Evolutionary conservation across 2,888 invertebrate genomes (phyloP).

Genomic region (Blastobasis adustella): DNA sequence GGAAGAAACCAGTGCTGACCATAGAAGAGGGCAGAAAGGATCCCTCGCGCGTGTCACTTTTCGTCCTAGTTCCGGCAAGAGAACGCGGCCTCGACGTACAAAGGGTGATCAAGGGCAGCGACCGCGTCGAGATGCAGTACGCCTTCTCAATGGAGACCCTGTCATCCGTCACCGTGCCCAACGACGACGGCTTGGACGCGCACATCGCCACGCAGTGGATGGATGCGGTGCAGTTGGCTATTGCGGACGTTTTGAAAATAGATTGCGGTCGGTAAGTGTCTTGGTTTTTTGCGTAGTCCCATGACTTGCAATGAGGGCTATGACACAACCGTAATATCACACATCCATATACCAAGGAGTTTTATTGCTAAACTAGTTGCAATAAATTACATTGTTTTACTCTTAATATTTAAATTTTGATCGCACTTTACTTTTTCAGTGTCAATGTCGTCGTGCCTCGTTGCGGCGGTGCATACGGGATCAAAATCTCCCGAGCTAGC

Average conservation of each 20-base stretch:
- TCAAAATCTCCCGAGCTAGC: conserved; percentile 78
- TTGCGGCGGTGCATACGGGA: conserved; percentile 79
- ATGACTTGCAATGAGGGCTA: too few relatives aligned
- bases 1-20: conserved; percentile 17
- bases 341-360: too few relatives aligned
- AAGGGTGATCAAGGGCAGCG: conserved; percentile 71
- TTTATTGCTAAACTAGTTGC: too few relatives aligned
- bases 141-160: conserved; percentile 83
- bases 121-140: conserved; percentile 76
- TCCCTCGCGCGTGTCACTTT: conserved; percentile 23
- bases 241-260: conserved; percentile 68
- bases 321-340: too few relatives aligned
- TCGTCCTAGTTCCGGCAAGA: conserved; percentile 33
- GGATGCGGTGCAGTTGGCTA: conserved; percentile 65
- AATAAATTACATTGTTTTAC: too few relatives aligned
- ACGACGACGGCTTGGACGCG: conserved; percentile 80
- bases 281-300: too few relatives aligned
- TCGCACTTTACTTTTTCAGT: conserved; percentile 18
- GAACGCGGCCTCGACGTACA: conserved; percentile 49
- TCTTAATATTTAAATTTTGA: too few relatives aligned
- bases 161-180: conserved; percentile 73
- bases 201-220: conserved; percentile 74
- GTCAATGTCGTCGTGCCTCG: conserved; percentile 39
- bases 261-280: too few relatives aligned
- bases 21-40: conserved; percentile 14